Conservation (phyloP, 2,888 invertebrate species). For the Leucoma salicis region DNA sequence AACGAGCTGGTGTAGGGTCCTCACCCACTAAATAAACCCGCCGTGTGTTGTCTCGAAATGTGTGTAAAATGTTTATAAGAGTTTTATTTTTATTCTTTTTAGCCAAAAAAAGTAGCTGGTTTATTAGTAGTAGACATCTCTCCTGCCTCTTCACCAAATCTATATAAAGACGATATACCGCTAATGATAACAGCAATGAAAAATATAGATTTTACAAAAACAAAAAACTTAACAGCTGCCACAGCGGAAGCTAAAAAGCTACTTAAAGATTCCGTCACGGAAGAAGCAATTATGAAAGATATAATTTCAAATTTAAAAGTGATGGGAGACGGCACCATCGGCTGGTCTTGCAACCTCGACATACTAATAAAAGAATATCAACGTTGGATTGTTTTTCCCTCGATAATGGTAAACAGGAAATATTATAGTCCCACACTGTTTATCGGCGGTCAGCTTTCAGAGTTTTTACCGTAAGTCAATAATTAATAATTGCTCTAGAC, state of each 20-base stretch:
- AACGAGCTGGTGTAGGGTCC: no score
- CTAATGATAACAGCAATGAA: slow-evolving; percentile 80
- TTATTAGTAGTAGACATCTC: slow-evolving; percentile 28
- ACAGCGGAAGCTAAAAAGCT: slow-evolving; percentile 41
- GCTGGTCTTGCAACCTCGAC: slow-evolving; percentile 91
- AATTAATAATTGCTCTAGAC: no score
- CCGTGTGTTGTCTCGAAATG: no score
- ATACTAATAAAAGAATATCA: slow-evolving; percentile 84
- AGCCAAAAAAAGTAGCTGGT: slow-evolving; percentile 9
- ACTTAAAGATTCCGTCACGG: slow-evolving; percentile 45
- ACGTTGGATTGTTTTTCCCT: slow-evolving; percentile 84
- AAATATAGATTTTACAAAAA: slow-evolving; percentile 43
- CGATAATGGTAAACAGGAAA: slow-evolving; percentile 39
- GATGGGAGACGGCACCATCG: slow-evolving; percentile 56
- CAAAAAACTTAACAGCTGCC: slow-evolving; percentile 43
- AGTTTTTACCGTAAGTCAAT: slow-evolving; percentile 88
- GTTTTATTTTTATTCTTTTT: slow-evolving; percentile 9
- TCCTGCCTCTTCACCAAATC: slow-evolving; percentile 41
- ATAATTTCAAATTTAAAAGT: slow-evolving; percentile 77
- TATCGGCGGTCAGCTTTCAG: slow-evolving; percentile 91
- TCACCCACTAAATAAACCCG: no score
- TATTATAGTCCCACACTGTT: slow-evolving; percentile 89
- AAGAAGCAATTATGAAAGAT: slow-evolving; percentile 82
- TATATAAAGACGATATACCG: slow-evolving; percentile 80
- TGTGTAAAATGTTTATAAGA: no score